phyloP scores from a whole-genome alignment of 2,888 invertebrate species.

The Aproaerema taeniolella region DNA sequence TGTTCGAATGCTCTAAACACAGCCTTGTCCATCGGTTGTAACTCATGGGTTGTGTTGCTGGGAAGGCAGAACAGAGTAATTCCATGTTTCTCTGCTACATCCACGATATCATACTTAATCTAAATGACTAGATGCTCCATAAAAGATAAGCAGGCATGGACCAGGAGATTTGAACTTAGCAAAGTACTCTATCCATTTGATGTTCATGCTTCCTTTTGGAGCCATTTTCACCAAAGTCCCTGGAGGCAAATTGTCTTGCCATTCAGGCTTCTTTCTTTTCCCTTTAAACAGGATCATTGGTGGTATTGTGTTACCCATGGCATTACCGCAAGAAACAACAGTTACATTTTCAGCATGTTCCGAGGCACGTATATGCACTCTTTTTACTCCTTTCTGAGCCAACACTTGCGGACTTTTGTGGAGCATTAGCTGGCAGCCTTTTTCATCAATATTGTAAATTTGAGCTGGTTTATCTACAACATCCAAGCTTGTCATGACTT shows the following conservation, averaged over 20 bases:
- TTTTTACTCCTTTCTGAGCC: constrained; percentile 19
- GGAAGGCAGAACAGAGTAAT: constrained; percentile 4
- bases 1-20: constrained; percentile 15
- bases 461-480: constrained; percentile 21
- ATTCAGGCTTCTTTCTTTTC: constrained; percentile 20
- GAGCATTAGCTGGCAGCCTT: constrained; percentile 17
- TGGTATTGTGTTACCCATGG: constrained; percentile 15
- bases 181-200: constrained; percentile 22
- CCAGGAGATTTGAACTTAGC: constrained; percentile 19
- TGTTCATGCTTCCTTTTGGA: constrained; percentile 20
- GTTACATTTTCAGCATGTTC: constrained; percentile 18
- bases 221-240: constrained; percentile 19
- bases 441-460: constrained; percentile 22
- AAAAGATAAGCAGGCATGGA: constrained; percentile 15
- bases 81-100: constrained; percentile 4
- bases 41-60: constrained; percentile 6
- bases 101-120: constrained; percentile 18
- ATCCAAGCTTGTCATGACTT: constrained; percentile 17
- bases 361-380: constrained; percentile 20
- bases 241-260: constrained; percentile 17
- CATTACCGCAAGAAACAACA: constrained; percentile 17
- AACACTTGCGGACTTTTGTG: constrained; percentile 20
- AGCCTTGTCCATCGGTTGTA: constrained; percentile 9
- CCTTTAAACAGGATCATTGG: constrained; percentile 21
- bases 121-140: constrained; percentile 21